Conservation (phyloP, 2,888 invertebrate genomes). For the Macroteleia sp. region DNA sequence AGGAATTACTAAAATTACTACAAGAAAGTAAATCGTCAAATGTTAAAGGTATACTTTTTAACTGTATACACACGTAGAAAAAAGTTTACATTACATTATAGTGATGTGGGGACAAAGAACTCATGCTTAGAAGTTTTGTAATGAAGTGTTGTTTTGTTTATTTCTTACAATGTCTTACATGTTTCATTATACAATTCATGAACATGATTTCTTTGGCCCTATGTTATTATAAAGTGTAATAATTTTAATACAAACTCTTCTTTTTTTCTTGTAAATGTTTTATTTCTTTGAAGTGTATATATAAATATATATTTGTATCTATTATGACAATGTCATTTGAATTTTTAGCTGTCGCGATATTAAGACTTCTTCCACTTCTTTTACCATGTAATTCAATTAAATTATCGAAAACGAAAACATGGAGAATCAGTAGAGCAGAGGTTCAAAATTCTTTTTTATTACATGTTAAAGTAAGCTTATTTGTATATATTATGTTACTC, state of each 20-base stretch:
- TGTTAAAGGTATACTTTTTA: background rate
- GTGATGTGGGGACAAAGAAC: too few relatives aligned
- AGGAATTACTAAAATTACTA: constrained; percentile 1
- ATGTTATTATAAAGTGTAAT: too few relatives aligned
- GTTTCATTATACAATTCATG: too few relatives aligned
- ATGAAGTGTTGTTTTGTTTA: too few relatives aligned
- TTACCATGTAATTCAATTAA: constrained; percentile 13
- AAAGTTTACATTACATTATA: background rate
- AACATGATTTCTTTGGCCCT: too few relatives aligned
- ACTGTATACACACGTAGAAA: background rate
- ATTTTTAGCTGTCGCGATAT: background rate
- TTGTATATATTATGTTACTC: too few relatives aligned
- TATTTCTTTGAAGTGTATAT: background rate
- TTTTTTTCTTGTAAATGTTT: background rate
- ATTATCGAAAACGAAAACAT: background rate
- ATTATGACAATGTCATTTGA: too few relatives aligned
- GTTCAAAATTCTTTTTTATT: constrained; percentile 47
- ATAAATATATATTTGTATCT: background rate
- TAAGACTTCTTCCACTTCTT: constrained; percentile 18
- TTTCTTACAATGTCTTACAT: too few relatives aligned
- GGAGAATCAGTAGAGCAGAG: constrained; percentile 38
- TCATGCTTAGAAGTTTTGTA: too few relatives aligned
- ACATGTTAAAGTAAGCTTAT: constrained; percentile 41
- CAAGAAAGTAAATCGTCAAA: background rate
- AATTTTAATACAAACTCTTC: too few relatives aligned